Evolutionary conservation across 2,888 invertebrate genomes (phyloP).

Genomic region (Palloptera scutellata): DNA sequence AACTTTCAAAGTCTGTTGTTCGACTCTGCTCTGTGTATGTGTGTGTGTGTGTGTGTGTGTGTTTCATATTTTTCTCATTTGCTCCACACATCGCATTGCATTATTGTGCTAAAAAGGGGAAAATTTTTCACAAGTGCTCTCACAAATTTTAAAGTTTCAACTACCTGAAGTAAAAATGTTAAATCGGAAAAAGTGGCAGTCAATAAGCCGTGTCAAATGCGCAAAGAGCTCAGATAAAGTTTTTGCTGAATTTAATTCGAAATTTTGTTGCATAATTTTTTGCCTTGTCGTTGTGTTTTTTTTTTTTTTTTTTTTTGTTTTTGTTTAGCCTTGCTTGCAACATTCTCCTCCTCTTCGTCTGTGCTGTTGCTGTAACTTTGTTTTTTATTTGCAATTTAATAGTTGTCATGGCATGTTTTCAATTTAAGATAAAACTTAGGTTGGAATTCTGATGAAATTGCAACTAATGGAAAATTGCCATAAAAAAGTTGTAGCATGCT

Average conservation of each 20-base stretch:
- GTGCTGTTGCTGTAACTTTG: too few species aligned
- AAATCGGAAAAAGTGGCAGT: slow-evolving; percentile 34
- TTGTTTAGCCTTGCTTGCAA: neutral
- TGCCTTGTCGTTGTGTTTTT: neutral
- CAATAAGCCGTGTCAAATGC: slow-evolving; percentile 35
- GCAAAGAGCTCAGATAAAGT: slow-evolving; percentile 20
- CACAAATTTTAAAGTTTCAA: slow-evolving; percentile 53
- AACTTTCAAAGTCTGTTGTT: slow-evolving; percentile 11
- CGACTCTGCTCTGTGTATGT: neutral
- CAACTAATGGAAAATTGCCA: slow-evolving; percentile 9
- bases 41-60: neutral
- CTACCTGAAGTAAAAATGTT: slow-evolving; percentile 45
- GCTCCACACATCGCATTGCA: neutral
- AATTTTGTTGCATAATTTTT: neutral
- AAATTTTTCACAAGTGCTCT: slow-evolving; percentile 46
- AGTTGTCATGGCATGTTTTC: too few species aligned
- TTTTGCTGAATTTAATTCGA: slow-evolving; percentile 13
- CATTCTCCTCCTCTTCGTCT: neutral
- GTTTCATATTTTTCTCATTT: slow-evolving; percentile 6
- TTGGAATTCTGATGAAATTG: neutral
- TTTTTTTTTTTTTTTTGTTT: too few species aligned
- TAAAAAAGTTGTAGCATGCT: neutral
- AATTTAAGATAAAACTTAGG: too few species aligned
- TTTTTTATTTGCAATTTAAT: too few species aligned
- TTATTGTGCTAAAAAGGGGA: slow-evolving; percentile 11